Conservation (phyloP, 2,113 vertebrate species). For the Sylvia atricapilla region DNA sequence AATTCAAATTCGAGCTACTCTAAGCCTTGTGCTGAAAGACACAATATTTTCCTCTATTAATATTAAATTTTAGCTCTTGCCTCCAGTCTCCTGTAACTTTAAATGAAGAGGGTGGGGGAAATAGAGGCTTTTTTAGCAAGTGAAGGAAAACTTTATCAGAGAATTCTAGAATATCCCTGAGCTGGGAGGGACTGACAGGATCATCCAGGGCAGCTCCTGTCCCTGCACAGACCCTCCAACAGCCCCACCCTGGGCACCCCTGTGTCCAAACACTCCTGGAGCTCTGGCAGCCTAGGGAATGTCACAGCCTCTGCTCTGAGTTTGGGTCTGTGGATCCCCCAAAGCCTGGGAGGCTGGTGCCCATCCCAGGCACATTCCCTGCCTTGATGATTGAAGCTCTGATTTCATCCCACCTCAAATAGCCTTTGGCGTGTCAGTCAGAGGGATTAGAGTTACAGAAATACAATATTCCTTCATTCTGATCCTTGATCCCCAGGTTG, state of each 20-base stretch:
- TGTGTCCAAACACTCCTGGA: neutral
- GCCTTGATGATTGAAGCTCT: neutral
- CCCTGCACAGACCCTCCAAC: neutral
- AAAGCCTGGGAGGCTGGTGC: neutral
- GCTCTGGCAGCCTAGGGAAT: neutral
- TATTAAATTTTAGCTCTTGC: neutral
- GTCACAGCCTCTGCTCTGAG: neutral
- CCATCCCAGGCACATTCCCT: neutral
- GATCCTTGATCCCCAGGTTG: neutral
- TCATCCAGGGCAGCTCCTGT: rapidly evolving
- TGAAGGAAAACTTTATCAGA: neutral
- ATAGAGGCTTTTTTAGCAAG: neutral
- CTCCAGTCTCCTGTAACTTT: neutral
- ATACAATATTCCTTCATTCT: neutral
- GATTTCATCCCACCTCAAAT: neutral
- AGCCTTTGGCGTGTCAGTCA: neutral
- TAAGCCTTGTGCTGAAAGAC: neutral
- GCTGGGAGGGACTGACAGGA: rapidly evolving
- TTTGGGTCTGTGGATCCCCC: neutral
- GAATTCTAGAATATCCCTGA: neutral
- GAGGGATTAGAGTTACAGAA: neutral
- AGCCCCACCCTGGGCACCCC: neutral
- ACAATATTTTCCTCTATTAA: neutral
- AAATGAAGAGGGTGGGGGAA: neutral
- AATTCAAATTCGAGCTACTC: neutral